Evolutionary conservation across 2,888 invertebrate species (phyloP).

Genomic region (Drosophila ochracea): DNA sequence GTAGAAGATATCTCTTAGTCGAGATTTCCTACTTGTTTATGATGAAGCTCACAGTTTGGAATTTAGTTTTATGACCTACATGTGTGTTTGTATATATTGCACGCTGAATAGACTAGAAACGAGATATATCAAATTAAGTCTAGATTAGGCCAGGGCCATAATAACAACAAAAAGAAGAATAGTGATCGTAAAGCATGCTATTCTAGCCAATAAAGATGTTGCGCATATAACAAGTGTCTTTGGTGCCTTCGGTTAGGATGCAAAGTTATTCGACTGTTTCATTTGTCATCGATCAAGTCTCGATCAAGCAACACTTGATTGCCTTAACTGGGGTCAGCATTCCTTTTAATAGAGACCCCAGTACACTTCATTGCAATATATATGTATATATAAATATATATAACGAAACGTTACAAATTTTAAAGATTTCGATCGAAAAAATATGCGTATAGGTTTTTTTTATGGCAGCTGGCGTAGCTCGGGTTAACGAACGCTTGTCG

Average conservation of each 20-base stretch:
- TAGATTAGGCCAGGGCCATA: constrained; percentile 6
- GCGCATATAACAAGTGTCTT: constrained; percentile 24
- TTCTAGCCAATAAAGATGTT: constrained; percentile 7
- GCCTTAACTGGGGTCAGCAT: constrained; percentile 41
- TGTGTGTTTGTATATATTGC: constrained; percentile 16
- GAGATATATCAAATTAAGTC: constrained; percentile 25
- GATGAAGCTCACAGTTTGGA: constrained; percentile 13
- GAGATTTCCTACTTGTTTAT: neutral
- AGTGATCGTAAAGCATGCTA: constrained; percentile 22
- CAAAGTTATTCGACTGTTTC: neutral
- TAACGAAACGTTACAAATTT: constrained; percentile 60
- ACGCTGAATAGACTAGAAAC: constrained; percentile 12
- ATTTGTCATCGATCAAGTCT: constrained; percentile 29
- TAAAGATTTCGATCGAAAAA: constrained; percentile 47
- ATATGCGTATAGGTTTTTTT: constrained; percentile 40
- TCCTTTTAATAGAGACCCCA: constrained; percentile 39
- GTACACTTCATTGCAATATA: constrained; percentile 30
- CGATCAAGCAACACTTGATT: constrained; percentile 67
- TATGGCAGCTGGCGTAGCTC: constrained; percentile 25
- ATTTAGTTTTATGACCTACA: constrained; percentile 23
- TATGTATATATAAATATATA: neutral
- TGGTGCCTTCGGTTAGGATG: neutral
- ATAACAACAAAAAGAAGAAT: neutral
- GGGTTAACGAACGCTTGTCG: constrained; percentile 63
- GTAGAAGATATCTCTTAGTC: neutral